Evolutionary conservation across 2,113 vertebrate species (phyloP).

Genomic region (Muntiacus reevesi): DNA sequence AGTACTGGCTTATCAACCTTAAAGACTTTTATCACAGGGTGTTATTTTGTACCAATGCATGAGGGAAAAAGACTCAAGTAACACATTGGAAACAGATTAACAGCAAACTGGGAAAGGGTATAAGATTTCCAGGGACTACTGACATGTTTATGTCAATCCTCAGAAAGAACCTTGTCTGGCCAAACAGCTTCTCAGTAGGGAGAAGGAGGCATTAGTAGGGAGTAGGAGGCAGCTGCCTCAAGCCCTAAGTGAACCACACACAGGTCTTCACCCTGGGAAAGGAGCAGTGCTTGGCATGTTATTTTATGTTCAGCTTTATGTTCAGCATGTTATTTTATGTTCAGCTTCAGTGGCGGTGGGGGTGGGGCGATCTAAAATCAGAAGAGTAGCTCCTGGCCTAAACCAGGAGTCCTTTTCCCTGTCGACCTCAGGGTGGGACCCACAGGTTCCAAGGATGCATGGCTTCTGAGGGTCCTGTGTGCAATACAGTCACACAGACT

Average conservation of each 20-base stretch:
- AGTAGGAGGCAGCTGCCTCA: not conserved
- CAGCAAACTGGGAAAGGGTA: not conserved
- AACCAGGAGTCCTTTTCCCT: not conserved
- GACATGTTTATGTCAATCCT: conserved; percentile 6
- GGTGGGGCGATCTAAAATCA: not conserved
- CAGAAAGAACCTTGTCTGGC: not conserved
- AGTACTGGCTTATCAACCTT: not conserved
- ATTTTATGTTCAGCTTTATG: not conserved
- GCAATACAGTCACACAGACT: not conserved
- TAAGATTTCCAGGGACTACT: not conserved
- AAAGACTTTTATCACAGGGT: not conserved
- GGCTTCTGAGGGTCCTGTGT: not conserved
- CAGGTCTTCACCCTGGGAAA: conserved; percentile 6
- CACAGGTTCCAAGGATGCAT: not conserved
- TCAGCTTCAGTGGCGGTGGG: not conserved
- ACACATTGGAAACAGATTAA: not conserved
- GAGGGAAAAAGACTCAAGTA: not conserved
- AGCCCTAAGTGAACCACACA: not conserved
- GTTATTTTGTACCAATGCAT: not conserved
- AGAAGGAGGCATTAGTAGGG: not conserved
- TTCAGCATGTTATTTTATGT: not conserved
- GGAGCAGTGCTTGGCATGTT: not conserved
- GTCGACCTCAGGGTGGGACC: too few species aligned
- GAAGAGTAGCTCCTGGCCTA: not conserved
- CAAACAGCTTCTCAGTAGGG: not conserved